Conservation (phyloP, 37 sponge, comb jelly and placozoan genomes). For the Sycon ciliatum region DNA sequence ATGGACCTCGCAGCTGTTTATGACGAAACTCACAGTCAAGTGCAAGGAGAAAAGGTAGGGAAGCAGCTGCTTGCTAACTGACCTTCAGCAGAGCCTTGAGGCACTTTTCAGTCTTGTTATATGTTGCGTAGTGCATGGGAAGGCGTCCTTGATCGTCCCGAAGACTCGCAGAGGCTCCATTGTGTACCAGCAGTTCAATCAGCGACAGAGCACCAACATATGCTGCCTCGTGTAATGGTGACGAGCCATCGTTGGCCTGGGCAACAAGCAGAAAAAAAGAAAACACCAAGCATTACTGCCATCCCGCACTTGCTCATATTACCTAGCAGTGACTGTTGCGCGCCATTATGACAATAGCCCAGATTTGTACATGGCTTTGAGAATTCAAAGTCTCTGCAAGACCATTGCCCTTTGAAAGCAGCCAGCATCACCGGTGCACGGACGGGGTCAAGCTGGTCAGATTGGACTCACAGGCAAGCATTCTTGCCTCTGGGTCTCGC, state of each 20-base stretch:
- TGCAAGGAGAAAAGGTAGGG: not conserved
- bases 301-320: not conserved
- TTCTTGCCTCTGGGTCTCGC: no score
- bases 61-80: not conserved
- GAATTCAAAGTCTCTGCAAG: no score
- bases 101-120: constrained; percentile 16
- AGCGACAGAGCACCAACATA: constrained; percentile 55
- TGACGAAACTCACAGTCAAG: no score
- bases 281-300: not conserved
- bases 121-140: constrained; percentile 73
- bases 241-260: constrained; percentile 50
- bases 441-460: no score
- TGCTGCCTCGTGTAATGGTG: constrained; percentile 64
- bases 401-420: no score
- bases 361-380: no score
- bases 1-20: no score
- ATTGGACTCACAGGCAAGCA: no score
- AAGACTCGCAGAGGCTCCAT: constrained; percentile 57
- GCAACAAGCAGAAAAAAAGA: not conserved
- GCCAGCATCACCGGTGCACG: no score
- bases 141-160: constrained; percentile 63
- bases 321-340: no score
- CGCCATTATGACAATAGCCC: no score
- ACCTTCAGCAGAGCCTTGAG: constrained; percentile 45
- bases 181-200: constrained; percentile 56